Percentiles rank a stretch among this genome's conserved stretches.
phyloP scores from a whole-genome alignment of 2,113 vertebrate species.

The Acinonyx jubatus region DNA sequence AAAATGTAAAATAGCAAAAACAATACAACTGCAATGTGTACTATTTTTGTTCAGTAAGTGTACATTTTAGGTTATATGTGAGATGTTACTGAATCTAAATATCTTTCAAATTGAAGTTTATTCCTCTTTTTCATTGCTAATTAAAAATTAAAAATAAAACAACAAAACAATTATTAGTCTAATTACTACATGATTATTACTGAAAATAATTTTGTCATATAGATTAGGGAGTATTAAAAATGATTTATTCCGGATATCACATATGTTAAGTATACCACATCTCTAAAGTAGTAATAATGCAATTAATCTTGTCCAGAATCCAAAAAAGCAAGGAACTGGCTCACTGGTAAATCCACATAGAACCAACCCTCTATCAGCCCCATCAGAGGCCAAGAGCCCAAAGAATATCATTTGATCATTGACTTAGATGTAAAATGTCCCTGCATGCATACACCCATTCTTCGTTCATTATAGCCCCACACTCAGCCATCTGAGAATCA shows the following conservation, averaged over 20 bases:
- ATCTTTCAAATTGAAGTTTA: slow-evolving; percentile 4
- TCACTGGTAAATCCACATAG: slow-evolving; percentile 9
- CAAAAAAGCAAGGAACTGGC: not conserved
- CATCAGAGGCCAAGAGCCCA: not conserved
- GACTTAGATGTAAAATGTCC: slow-evolving; percentile 8
- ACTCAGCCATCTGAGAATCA: not conserved
- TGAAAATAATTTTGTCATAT: slow-evolving; percentile 20
- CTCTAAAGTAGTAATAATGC: slow-evolving; percentile 1
- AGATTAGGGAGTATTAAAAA: not conserved
- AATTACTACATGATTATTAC: not conserved
- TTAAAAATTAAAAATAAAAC: slow-evolving; percentile 35
- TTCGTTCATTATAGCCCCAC: not conserved
- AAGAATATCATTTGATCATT: not conserved
- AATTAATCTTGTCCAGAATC: slow-evolving; percentile 19
- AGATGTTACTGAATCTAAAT: not conserved
- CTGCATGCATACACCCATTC: not conserved
- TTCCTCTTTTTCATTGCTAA: not conserved
- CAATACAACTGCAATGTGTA: not conserved
- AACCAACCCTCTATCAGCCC: not conserved
- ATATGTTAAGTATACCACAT: not conserved
- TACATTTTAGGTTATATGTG: not conserved
- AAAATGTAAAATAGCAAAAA: slow-evolving; percentile 44
- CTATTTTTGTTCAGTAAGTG: not conserved
- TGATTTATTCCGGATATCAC: not conserved
- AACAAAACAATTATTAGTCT: slow-evolving; percentile 18